Percentiles rank a stretch among this genome's conserved stretches.
Evolutionary conservation across 2,797 vertebrate species (phyloP).

Genomic region (Chaetodon trifasciatus): DNA sequence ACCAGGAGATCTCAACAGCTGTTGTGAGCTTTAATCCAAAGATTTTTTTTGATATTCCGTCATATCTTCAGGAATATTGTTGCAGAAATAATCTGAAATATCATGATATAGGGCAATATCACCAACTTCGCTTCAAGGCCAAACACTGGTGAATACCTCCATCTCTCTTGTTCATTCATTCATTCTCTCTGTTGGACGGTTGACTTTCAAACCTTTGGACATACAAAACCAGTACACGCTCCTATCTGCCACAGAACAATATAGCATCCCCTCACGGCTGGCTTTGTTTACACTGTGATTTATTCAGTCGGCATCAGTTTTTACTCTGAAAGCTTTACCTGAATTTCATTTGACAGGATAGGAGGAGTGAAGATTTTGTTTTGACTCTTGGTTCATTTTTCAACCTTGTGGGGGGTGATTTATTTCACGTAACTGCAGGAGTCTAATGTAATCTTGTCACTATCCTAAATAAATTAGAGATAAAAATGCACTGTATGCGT

Average conservation of each 20-base stretch:
- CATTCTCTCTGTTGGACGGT: not conserved
- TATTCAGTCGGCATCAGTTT: not conserved
- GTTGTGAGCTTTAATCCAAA: too few species aligned
- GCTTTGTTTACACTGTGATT: constrained; percentile 15
- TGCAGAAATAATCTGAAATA: too few species aligned
- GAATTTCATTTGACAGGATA: not conserved
- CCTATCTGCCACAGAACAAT: not conserved
- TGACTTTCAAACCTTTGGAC: not conserved
- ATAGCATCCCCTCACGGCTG: not conserved
- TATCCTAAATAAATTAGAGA: constrained; percentile 9
- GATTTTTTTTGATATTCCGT: too few species aligned
- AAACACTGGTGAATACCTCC: constrained; percentile 31
- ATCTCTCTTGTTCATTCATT: constrained; percentile 6
- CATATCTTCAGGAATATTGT: too few species aligned
- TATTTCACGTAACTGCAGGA: not conserved
- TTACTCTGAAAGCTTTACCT: not conserved
- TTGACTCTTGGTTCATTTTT: not conserved
- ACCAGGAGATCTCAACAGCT: too few species aligned
- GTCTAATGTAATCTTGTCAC: constrained; percentile 9
- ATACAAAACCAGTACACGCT: constrained; percentile 9
- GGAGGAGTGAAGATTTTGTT: not conserved
- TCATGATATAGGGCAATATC: too few species aligned
- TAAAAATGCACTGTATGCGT: constrained; percentile 19
- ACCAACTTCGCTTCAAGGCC: constrained; percentile 36
- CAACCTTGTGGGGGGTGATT: not conserved